These are phyloP conservation scores for Coregonus sp. DNA, from an alignment of 2,797 vertebrate genomes.

Conservation along the genomic window DNA sequence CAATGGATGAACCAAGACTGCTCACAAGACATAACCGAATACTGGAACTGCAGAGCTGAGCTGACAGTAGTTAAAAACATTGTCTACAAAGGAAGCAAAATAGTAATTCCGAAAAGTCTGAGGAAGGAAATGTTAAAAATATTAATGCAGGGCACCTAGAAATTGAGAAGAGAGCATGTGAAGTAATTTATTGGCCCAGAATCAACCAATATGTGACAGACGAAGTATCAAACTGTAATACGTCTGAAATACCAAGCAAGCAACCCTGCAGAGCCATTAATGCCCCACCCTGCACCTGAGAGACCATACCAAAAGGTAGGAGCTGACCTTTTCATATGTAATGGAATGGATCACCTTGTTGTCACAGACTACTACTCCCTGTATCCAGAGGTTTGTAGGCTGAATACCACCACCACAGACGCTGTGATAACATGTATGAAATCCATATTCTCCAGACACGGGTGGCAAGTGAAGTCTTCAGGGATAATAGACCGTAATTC, in stretches of 20 bases:
- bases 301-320: too few species aligned
- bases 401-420: not conserved
- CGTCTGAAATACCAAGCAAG: constrained; percentile 24
- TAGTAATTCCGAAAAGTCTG: constrained; percentile 19
- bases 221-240: constrained; percentile 17
- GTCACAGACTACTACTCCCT: constrained; percentile 22
- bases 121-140: constrained; percentile 29
- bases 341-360: constrained; percentile 15
- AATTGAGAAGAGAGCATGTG: constrained; percentile 28
- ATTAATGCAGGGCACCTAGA: constrained; percentile 33
- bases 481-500: constrained; percentile 25
- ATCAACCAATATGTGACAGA: constrained; percentile 37
- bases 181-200: constrained; percentile 24
- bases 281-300: constrained; percentile 10
- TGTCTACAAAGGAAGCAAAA: constrained; percentile 41
- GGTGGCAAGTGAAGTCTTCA: constrained; percentile 18
- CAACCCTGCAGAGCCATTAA: constrained; percentile 24
- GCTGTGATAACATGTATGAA: constrained; percentile 30
- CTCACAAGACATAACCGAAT: not conserved
- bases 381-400: constrained; percentile 26
- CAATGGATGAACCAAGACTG: constrained; percentile 18
- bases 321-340: too few species aligned
- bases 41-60: constrained; percentile 33
- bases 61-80: constrained; percentile 31
- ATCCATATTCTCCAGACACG: constrained; percentile 28